A percentile compares a stretch with the other conserved stretches of the same genome.
Conservation (phyloP, 2,888 invertebrate genomes). For the Andricus quercusramuli region DNA sequence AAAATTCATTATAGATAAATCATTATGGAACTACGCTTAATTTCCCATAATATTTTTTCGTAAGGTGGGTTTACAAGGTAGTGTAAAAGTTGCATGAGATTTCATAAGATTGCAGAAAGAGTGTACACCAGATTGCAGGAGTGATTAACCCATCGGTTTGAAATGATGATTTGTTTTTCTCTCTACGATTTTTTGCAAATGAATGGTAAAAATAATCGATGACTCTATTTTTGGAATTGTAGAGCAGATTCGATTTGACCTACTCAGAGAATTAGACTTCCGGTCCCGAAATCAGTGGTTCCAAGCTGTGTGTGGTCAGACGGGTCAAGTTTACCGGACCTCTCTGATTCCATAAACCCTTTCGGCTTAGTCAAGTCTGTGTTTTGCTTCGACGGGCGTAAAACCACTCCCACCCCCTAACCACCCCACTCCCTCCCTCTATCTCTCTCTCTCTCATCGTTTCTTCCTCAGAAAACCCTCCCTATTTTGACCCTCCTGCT, state of each 20-base stretch:
- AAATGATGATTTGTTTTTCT: not conserved
- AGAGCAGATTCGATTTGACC: constrained; percentile 8
- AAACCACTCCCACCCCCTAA: constrained; percentile 52
- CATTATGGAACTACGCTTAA: too few relatives aligned
- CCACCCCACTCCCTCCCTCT: constrained; percentile 49
- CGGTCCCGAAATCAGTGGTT: not conserved
- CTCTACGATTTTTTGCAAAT: not conserved
- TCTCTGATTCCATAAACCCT: constrained; percentile 74
- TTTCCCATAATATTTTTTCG: too few relatives aligned
- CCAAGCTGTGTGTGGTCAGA: constrained; percentile 55
- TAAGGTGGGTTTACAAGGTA: too few relatives aligned
- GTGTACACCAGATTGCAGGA: too few relatives aligned
- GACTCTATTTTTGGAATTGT: not conserved
- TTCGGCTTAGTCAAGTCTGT: constrained; percentile 71
- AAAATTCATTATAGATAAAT: too few relatives aligned
- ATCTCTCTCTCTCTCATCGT: constrained; percentile 32
- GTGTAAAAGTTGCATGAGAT: too few relatives aligned
- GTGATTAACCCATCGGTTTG: too few relatives aligned
- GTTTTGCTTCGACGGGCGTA: constrained; percentile 63
- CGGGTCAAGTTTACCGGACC: constrained; percentile 74
- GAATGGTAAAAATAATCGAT: not conserved
- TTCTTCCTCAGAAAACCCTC: constrained; percentile 51
- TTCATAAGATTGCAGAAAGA: too few relatives aligned
- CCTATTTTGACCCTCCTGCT: constrained; percentile 63
- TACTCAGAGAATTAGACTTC: not conserved